Conservation (phyloP, 2,888 invertebrate genomes). For the Tillus elongatus region DNA sequence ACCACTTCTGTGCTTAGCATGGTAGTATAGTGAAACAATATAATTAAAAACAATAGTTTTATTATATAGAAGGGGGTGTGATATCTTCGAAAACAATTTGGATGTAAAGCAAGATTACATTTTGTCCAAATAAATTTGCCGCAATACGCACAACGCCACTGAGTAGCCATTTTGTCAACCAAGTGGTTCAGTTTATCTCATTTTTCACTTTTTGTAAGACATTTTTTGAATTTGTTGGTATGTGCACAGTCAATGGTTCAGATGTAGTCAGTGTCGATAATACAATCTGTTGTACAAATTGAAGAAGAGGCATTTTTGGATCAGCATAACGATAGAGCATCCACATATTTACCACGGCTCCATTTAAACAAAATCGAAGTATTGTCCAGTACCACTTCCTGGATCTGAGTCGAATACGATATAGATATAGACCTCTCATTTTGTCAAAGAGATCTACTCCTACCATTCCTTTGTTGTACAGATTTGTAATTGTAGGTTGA, state of each 20-base stretch:
- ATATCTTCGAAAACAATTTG: no score
- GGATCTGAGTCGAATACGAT: background rate
- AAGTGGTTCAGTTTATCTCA: background rate
- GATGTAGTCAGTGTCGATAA: background rate
- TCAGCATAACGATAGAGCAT: background rate
- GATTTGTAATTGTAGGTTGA: background rate
- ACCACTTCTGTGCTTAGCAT: no score
- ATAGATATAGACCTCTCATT: slow-evolving; percentile 2
- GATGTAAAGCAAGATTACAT: no score
- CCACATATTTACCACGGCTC: background rate
- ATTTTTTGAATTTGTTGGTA: background rate
- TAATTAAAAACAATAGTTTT: no score
- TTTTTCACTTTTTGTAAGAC: background rate
- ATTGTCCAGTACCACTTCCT: background rate
- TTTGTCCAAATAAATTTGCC: no score
- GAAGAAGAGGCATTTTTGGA: background rate
- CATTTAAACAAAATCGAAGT: background rate
- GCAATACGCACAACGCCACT: slow-evolving; percentile 4
- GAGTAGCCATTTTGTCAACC: background rate
- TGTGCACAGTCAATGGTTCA: background rate
- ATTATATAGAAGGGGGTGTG: no score
- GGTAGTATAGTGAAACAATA: no score
- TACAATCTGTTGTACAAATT: background rate
- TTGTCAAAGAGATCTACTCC: slow-evolving; percentile 2
- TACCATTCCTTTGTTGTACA: background rate